Conservation (phyloP, 2,113 vertebrate species). For the Cyphomyrus plagiostoma region DNA sequence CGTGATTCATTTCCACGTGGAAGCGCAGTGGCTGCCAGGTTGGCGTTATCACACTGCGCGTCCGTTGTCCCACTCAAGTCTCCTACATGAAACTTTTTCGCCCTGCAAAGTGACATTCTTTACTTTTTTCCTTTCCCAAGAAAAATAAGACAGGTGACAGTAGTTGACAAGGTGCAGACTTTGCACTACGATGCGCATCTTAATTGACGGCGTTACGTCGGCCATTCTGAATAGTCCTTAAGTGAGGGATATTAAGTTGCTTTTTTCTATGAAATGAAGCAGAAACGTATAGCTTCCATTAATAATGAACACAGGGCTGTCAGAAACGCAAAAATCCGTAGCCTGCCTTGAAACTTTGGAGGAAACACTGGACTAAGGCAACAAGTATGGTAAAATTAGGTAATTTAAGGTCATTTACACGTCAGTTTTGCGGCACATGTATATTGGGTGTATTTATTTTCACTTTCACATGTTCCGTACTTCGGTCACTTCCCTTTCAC, state of each 20-base stretch:
- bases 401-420: neutral
- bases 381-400: neutral
- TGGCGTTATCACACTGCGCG: constrained; percentile 35
- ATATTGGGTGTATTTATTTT: neutral
- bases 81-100: constrained; percentile 39
- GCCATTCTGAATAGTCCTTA: neutral
- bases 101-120: constrained; percentile 51
- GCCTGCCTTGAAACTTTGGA: neutral
- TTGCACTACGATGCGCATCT: neutral
- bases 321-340: neutral
- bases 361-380: neutral
- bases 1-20: constrained; percentile 51
- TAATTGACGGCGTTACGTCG: neutral
- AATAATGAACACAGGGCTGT: neutral
- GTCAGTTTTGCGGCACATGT: neutral
- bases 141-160: constrained; percentile 52
- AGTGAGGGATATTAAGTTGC: neutral
- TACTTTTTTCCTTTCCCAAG: constrained; percentile 29
- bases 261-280: neutral
- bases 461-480: neutral
- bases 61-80: constrained; percentile 20
- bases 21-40: constrained; percentile 54
- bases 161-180: constrained; percentile 37
- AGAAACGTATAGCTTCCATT: neutral
- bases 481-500: neutral